phyloP scores from a whole-genome alignment of 2,888 invertebrate species.

The Pocota personata region DNA sequence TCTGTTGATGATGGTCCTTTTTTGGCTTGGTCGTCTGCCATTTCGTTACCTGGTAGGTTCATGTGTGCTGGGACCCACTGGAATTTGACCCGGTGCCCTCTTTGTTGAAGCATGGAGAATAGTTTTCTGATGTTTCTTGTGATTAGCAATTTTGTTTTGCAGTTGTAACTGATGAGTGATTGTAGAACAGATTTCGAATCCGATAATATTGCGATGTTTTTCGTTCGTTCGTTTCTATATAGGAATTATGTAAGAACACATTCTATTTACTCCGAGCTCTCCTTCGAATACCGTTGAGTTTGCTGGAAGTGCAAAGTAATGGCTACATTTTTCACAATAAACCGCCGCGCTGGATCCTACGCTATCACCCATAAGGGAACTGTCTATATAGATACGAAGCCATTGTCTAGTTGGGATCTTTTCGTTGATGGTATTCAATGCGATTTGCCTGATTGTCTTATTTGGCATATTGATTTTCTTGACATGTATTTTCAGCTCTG shows the following conservation, averaged over 20 bases:
- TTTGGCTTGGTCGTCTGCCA: too few species aligned
- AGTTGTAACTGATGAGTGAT: neutral
- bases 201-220: neutral
- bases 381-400: neutral
- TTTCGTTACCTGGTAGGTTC: too few species aligned
- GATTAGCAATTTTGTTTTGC: neutral
- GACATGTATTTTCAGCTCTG: neutral
- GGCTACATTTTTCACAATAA: neutral
- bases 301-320: neutral
- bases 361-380: neutral
- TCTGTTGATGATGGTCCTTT: too few species aligned
- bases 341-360: neutral
- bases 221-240: neutral
- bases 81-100: neutral
- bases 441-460: neutral
- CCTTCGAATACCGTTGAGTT: neutral
- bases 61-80: neutral
- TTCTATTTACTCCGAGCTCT: too few species aligned
- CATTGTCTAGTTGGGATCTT: neutral
- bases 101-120: neutral
- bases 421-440: neutral
- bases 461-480: neutral
- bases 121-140: neutral
- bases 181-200: neutral
- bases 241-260: too few species aligned